Base-by-base conservation (phyloP, 2,113 vertebrate genomes). In the Oophaga pumilio region DNA sequence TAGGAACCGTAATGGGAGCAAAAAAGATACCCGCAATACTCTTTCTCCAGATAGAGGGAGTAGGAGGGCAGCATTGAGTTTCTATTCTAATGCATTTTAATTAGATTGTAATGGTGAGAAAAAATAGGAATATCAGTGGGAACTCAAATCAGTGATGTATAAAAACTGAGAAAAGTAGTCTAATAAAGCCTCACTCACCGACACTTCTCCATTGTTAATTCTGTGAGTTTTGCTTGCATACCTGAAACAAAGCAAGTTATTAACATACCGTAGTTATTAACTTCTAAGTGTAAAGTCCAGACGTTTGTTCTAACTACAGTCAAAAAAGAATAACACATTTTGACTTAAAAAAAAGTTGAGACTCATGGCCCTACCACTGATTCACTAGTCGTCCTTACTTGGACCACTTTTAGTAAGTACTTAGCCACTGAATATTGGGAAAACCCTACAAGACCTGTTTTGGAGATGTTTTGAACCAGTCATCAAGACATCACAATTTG, bases 201-300 rank as follows among this genome's bases (percentile, higher is more conserved):
- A 89, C 96, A 96, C 85, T 97, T 96, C 93, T 98, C 97, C 0
- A 96, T 96, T 62, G 96, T 97, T 91, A 99, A 91, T 89, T 98
- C 97, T 0, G 95, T 90, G 76, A 99, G 94, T 85, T 97, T 99
- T 87, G 93, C 93, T 83, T 98, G 97, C 95, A 97, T 96, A 1
- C 94, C 97, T 99, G 90, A 9, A 81, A 60, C 13, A 69, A 0
- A 50, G 68, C 8, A 68, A 15, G 18, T 43, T 43, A 43, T 43
- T 43, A 43, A 49, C 10, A 81, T 6, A n/a, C n/a, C n/a, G n/a
- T n/a, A 43, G 22, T 43, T 22, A 82, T 82, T 64, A 49, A 50
- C 7, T 49, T 6, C 12, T 62, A 43, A 13, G n/a, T 24, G 17
- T 10, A 6, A 53, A 5, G 12, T 77, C 4, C 74, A 53, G 14